Base-by-base conservation (phyloP, 1,140 invertebrate genomes). In the Lepidurus apus region DNA sequence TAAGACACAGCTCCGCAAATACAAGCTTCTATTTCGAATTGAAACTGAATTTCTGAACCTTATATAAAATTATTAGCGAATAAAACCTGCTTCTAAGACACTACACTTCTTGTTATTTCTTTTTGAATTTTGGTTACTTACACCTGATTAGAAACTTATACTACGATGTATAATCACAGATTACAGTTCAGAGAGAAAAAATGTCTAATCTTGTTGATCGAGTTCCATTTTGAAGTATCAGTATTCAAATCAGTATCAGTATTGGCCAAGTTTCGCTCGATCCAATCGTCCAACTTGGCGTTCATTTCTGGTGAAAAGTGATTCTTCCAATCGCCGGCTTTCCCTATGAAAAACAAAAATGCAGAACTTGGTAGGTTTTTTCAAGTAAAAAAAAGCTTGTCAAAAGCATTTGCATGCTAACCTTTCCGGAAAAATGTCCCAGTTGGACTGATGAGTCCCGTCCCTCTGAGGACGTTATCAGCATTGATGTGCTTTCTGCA, bases 321-420 rank as follows among this genome's bases (percentile, higher is more conserved):
- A 78, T 86, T 86, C 80, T 84, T 86, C 86, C 86, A 86, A 77
- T 87, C 85, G 4, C 86, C 81, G 9, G 81, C 81, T 47, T 83
- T 82, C 1, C 82, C 82, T 83, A 73, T 74, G 3, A 44, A 43
- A 34, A 4, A n/a, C n/a, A 78, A 42, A 26, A 11, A 53, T 45
- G 4, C 34, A 74, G 1, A 2, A 74, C 1, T 13, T 74, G n/a
- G n/a, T 42, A 13, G 73, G 1, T 1, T 74, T 13, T 9, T 13
- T 42, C 10, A 11, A 42, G n/a, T n/a, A n/a, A n/a, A n/a, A 74
- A 74, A 1, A 9, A 13, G n/a, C 11, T 74, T 76, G 9, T 44
- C 11, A n/a, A n/a, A 26, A 26, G 0, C 26, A 26, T 26, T 26
- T 1, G 26, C 26, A 26, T 26, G 26, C 26, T 26, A 26, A 26